Percentiles rank a stretch among this genome's conserved stretches.
phyloP scores from a whole-genome alignment of 1,140 invertebrate species.

The Glossosoma conforme region DNA sequence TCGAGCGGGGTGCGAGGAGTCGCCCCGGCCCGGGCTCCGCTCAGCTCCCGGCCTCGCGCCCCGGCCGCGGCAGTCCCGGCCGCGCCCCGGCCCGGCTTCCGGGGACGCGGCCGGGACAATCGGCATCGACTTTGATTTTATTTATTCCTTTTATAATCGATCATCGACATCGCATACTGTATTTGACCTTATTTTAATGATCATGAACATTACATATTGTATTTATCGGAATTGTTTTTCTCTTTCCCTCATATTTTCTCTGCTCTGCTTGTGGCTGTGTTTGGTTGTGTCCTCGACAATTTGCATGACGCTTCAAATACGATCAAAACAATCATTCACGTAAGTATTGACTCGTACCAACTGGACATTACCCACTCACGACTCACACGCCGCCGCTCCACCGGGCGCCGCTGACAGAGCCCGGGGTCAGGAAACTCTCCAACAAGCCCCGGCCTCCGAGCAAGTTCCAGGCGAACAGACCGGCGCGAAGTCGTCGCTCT shows the following conservation, averaged over 20 bases:
- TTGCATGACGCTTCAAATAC: slow-evolving; percentile 68
- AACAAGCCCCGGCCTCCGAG: no score
- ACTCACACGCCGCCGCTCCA: background rate
- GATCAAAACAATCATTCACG: slow-evolving; percentile 71
- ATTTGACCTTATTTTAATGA: no score
- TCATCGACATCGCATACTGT: no score
- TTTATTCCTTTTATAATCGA: slow-evolving; percentile 28
- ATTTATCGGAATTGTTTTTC: slow-evolving; percentile 57
- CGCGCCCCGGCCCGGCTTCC: no score
- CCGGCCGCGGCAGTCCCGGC: no score
- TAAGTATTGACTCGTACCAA: slow-evolving; percentile 58
- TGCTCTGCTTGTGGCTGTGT: slow-evolving; percentile 70
- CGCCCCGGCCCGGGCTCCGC: no score
- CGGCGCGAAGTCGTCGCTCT: no score
- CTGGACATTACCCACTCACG: slow-evolving; percentile 29
- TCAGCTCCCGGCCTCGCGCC: no score
- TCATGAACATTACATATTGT: slow-evolving; percentile 34
- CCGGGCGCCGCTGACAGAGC: background rate
- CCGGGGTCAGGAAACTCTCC: no score
- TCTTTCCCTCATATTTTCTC: slow-evolving; percentile 67
- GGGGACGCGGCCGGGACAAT: no score
- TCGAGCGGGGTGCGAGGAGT: no score
- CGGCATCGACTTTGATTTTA: slow-evolving; percentile 31
- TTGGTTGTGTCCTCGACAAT: slow-evolving; percentile 67
- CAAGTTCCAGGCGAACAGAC: background rate